Evolutionary conservation across 2,797 vertebrate genomes (phyloP).

Genomic region (Eulemur albifrons): DNA sequence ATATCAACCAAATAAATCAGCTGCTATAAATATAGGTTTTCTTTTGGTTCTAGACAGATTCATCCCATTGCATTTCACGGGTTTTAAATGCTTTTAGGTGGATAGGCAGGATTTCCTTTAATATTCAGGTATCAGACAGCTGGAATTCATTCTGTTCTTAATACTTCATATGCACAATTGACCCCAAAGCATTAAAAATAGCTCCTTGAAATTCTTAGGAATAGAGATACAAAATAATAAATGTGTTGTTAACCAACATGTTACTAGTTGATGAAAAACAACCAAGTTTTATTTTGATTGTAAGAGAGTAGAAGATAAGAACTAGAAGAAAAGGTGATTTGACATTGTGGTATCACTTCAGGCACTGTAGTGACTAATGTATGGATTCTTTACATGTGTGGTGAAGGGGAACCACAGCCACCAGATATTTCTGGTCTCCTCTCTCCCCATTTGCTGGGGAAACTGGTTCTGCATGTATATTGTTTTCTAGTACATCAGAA

Average conservation of each 20-base stretch:
- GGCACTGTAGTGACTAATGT: background rate
- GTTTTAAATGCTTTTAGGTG: conserved; percentile 80
- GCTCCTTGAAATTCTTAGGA: conserved; percentile 61
- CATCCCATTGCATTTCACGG: conserved; percentile 77
- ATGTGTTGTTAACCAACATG: background rate
- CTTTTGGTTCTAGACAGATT: conserved; percentile 79
- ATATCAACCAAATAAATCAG: conserved; percentile 87
- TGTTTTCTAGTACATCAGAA: background rate
- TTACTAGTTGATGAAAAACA: conserved; percentile 38
- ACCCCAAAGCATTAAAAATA: conserved; percentile 57
- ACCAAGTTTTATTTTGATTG: conserved; percentile 41
- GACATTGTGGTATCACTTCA: background rate
- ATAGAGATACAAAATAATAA: conserved; percentile 68
- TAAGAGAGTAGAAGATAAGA: background rate
- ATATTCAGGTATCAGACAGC: conserved; percentile 66
- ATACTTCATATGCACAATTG: conserved; percentile 63
- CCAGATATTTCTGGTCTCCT: background rate
- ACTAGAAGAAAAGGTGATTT: background rate
- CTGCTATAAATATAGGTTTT: conserved; percentile 81
- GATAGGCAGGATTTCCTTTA: conserved; percentile 64
- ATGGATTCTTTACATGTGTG: background rate
- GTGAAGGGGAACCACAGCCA: background rate
- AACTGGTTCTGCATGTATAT: background rate
- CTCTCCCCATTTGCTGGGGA: conserved; percentile 29
- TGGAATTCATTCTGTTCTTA: conserved; percentile 72